These are phyloP conservation scores for Dicycla oo DNA, from an alignment of 2,888 invertebrate species.

Conservation along the genomic window DNA sequence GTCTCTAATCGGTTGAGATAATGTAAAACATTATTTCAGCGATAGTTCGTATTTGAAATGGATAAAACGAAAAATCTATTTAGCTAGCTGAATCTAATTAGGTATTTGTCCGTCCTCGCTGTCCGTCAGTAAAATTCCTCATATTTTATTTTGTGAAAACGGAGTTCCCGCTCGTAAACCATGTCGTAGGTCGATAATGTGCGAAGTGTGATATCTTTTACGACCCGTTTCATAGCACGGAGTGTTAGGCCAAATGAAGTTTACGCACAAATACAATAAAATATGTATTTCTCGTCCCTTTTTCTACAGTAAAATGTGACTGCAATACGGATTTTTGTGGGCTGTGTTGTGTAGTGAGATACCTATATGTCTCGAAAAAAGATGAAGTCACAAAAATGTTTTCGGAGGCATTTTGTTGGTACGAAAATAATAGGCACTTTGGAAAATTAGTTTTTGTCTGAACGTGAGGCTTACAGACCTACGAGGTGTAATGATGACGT, in stretches of 20 bases:
- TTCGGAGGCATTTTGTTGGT: background rate
- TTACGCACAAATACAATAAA: slow-evolving; percentile 56
- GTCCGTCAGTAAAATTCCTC: background rate
- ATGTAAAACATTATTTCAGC: too few relatives aligned
- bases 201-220: slow-evolving; percentile 52
- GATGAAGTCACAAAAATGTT: slow-evolving; percentile 3
- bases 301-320: slow-evolving; percentile 9
- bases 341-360: slow-evolving; percentile 3
- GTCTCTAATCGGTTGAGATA: too few relatives aligned
- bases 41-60: too few relatives aligned
- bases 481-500: background rate
- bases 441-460: background rate
- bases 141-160: slow-evolving; percentile 9
- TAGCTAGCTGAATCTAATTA: background rate
- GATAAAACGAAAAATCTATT: background rate
- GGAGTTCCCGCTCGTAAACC: slow-evolving; percentile 4
- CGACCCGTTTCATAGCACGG: slow-evolving; percentile 41
- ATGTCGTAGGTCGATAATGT: slow-evolving; percentile 36
- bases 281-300: slow-evolving; percentile 28
- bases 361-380: slow-evolving; percentile 17
- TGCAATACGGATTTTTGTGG: slow-evolving; percentile 23
- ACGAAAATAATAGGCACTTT: slow-evolving; percentile 6
- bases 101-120: background rate
- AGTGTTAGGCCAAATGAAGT: slow-evolving; percentile 53
- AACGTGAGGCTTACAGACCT: background rate